Evolutionary conservation across 1,140 invertebrate species (phyloP).

Genomic region (Orius laevigatus): DNA sequence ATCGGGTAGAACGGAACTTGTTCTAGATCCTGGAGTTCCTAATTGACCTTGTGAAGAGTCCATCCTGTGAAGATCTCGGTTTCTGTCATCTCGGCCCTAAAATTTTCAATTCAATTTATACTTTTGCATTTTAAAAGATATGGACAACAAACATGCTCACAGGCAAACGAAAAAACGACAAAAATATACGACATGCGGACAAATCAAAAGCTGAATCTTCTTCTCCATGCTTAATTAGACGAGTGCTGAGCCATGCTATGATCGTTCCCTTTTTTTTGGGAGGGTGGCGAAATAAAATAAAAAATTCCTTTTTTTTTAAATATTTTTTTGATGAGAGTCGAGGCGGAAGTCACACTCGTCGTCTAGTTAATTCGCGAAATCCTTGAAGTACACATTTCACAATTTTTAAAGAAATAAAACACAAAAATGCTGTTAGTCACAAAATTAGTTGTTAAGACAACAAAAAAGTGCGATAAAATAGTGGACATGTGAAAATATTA

Average conservation of each 20-base stretch:
- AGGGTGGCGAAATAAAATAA: no score
- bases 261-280: neutral
- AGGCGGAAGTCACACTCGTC: neutral
- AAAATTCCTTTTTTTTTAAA: neutral
- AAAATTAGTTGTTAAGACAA: neutral
- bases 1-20: slow-evolving; percentile 84
- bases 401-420: slow-evolving; percentile 1
- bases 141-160: no score
- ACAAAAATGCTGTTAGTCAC: slow-evolving; percentile 5
- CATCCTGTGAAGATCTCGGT: slow-evolving; percentile 38
- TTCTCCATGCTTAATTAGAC: no score
- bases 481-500: no score
- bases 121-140: no score
- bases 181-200: no score
- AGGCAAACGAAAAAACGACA: no score
- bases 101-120: slow-evolving; percentile 18
- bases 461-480: no score
- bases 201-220: no score
- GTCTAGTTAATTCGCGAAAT: neutral
- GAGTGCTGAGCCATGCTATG: neutral
- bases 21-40: slow-evolving; percentile 40
- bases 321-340: neutral
- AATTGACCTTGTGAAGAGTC: slow-evolving; percentile 33
- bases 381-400: no score
- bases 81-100: slow-evolving; percentile 42